Conservation (phyloP, 1,140 invertebrate species). For the Pentalonia nigronervosa region DNA sequence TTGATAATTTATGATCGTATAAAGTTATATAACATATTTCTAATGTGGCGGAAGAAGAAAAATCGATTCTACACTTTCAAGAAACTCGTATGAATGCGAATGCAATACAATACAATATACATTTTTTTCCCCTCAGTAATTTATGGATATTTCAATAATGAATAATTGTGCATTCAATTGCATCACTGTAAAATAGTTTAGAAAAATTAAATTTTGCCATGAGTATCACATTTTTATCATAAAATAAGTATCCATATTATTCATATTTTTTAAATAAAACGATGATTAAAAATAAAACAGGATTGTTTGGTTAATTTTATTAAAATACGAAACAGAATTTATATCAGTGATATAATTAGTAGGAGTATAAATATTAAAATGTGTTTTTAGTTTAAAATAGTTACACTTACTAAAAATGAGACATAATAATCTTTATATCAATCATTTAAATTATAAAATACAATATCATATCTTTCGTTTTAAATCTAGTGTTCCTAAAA, state of each 20-base stretch:
- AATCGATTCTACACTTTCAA: not conserved
- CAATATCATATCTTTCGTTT: too few relatives aligned
- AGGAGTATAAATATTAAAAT: too few relatives aligned
- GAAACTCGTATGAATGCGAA: not conserved
- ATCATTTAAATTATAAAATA: too few relatives aligned
- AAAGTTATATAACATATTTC: not conserved
- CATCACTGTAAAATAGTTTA: not conserved
- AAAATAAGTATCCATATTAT: not conserved
- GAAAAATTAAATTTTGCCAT: not conserved
- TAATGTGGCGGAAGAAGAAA: not conserved
- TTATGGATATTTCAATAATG: not conserved
- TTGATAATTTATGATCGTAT: not conserved
- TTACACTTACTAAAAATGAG: too few relatives aligned
- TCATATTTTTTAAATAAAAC: not conserved
- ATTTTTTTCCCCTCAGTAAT: not conserved
- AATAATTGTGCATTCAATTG: not conserved
- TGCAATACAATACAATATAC: not conserved
- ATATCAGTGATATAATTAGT: too few relatives aligned
- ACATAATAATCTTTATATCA: too few relatives aligned
- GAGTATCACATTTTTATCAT: not conserved
- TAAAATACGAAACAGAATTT: not conserved
- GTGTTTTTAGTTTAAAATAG: too few relatives aligned
- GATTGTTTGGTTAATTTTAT: not conserved
- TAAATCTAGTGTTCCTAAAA: too few relatives aligned
- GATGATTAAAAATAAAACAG: not conserved